phyloP scores from a whole-genome alignment of 2,888 invertebrate genomes.

The Coecobrya sp. region DNA sequence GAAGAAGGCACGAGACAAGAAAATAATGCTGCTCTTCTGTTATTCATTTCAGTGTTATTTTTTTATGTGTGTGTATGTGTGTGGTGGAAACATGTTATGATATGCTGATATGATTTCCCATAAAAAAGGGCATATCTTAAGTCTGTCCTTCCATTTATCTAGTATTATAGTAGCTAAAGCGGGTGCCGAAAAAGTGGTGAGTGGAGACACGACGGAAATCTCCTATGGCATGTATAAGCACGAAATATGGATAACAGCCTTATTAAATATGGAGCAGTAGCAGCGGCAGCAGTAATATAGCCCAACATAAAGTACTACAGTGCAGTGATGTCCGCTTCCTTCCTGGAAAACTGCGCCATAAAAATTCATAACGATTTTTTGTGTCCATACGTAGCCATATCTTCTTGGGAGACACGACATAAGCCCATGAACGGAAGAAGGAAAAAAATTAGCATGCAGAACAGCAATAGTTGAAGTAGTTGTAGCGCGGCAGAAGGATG shows the following conservation, averaged over 20 bases:
- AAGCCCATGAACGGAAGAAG: background rate
- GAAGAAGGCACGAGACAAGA: conserved; percentile 20
- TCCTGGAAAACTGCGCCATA: conserved; percentile 38
- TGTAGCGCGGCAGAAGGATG: background rate
- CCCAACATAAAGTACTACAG: background rate
- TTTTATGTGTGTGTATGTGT: background rate
- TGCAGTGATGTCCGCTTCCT: conserved; percentile 35
- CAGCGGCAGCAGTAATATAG: background rate
- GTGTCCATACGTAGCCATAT: conserved; percentile 49
- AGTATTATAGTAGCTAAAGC: background rate
- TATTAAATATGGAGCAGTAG: conserved; percentile 1
- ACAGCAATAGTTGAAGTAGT: background rate
- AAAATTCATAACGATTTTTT: conserved; percentile 64
- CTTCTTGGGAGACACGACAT: background rate
- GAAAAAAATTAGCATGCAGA: conserved; percentile 34
- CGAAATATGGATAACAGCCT: background rate
- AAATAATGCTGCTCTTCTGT: conserved; percentile 4
- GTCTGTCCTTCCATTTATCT: background rate
- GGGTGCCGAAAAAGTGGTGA: background rate
- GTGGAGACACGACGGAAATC: conserved; percentile 18
- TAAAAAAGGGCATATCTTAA: background rate
- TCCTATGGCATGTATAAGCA: background rate
- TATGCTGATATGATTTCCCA: conserved; percentile 37
- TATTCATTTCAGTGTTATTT: background rate
- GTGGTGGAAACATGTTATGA: conserved; percentile 7